Evolutionary conservation across 1,140 invertebrate species (phyloP), one percentile per base, ranked within the genome.

Genomic region (Streblospio benedicti): DNA sequence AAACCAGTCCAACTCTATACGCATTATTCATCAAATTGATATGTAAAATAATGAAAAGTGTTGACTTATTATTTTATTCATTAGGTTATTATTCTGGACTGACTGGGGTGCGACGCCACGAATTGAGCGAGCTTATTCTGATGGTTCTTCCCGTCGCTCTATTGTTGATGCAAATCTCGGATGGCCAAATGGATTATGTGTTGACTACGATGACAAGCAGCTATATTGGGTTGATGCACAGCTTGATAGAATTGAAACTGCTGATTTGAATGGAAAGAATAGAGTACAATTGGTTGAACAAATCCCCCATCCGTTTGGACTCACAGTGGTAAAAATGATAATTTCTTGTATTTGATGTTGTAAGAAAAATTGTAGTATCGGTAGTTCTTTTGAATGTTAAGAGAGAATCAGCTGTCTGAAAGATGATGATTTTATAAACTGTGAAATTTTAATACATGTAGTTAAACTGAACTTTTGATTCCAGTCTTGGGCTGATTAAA

Each of bases 61-160:
- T 12, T n/a, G 33, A n/a, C 51, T 53, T 30, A 28, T 38, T 9
- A 41, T 6, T 9, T 53, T 25, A 20, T 54, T 43, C 9, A 23
- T 32, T 62, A 75, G 71, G 6, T 67, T 69, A 84, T 79, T 97
- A 30, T 97, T 96, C 79, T 97, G 94, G 94, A 97, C 93, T 0
- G 96, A 99, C 75, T 98, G 95, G 95, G 96, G 95, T 33, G 93
- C 93, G 69, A 91, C 94, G 77, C 95, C 96, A 1, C 80, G 94
- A 14, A 93, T 99, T 53, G 96, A 99, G 77, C 80, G 93, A 62
- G 87, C 94, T 5, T 92, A 91, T 20, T 93, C 99, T 90, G 95
- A 98, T 72, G 96, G 95, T 0, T 86, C 85, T 0, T 87, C 89
- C 67, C 82, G 96, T 16, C 84, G 83, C 28, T 85, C 86, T 0